Base-by-base conservation (phyloP, 2,797 vertebrate species). In the Coendou prehensilis region DNA sequence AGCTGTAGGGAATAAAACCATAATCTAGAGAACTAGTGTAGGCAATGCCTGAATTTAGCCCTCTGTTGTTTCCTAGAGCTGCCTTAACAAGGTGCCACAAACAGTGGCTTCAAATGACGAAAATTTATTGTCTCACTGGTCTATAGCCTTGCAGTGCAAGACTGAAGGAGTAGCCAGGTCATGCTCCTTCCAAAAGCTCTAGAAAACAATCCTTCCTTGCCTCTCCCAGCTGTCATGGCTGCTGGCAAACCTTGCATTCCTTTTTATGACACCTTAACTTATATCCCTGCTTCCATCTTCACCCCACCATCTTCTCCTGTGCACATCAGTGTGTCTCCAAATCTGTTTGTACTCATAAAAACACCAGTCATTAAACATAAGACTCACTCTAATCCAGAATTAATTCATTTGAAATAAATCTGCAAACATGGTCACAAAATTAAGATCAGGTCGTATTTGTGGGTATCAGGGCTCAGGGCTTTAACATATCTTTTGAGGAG, bases 381-480 rank as follows among this genome's bases (percentile, higher is more conserved):
- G 75, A 6, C 47, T 61, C n/a, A 52, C 4, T 15, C 4, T 47
- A 23, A 87, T 73, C n/a, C 47, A 59, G 5, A 33, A 78, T 67
- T 73, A 73, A 15, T 13, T 92, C 45, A 30, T 64, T n/a, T 91
- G 45, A 50, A 86, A 87, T 79, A 78, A 9, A 81, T 56, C 54
- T 88, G 8, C 73, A 56, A 57, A 92, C 75, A 73, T 64, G n/a
- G 22, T 79, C 37, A 26, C 69, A 28, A 33, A 96, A 80, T 87
- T 61, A 30, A 91, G 86, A 75, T 22, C 45, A 80, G 67, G 75
- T 91, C 75, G 45, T 37, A 59, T 59, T 81, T 37, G 23, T 37
- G 82, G 47, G 8, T 50, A 18, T n/a, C 7, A 75, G 11, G n/a
- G 18, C 0, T 87, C 80, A 67, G 13, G n/a, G 69, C 54, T 75